Evolutionary conservation across 37 sponge, comb jelly and placozoan genomes (phyloP), one percentile per base, ranked within the genome.

Genomic region (Oopsacas minuta): DNA sequence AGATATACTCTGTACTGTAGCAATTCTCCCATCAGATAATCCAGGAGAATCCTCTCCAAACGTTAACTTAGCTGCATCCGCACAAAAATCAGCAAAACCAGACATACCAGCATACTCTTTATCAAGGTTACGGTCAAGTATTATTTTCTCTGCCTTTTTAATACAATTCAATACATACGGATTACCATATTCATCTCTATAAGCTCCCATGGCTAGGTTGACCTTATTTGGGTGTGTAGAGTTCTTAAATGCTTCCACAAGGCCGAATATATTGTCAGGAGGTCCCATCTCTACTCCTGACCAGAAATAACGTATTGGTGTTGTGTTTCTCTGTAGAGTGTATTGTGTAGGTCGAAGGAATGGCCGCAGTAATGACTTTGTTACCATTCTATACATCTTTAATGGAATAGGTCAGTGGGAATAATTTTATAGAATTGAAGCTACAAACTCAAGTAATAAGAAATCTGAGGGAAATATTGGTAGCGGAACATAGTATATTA

Each of bases 71-170:
- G 85, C 89, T 1, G 99, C 90, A 20, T 88, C 93, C 30, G 85
- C 36, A 23, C 88, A 53, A 69, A 94, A 92, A 15, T 83, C 51
- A 52, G 91, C 88, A 36, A 88, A 87, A 0, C 99, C 99, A 83
- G 90, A 52, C 0, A 94, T 97, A 3, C 92, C 92, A 0, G 92
- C 92, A 82, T 97, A 97, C 87, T 97, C 99, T 83, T 97, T 94
- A 85, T 97, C 91, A 36, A 97, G 83, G 52, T 88, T 85, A 39
- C 86, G 75, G 23, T 86, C 87, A 0, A 82, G 0, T 1, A 96
- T 75, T 36, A 61, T 34, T 83, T 88, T 83, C 88, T 96, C 97
- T 61, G 75, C 90, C 81, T 89, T 89, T 23, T 88, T 82, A 7
- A 91, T 84, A 37, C 53, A 81, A 0, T 90, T 83, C 52, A 91